phyloP scores from a whole-genome alignment of 2,888 invertebrate species.

The Coelopa pilipes region DNA sequence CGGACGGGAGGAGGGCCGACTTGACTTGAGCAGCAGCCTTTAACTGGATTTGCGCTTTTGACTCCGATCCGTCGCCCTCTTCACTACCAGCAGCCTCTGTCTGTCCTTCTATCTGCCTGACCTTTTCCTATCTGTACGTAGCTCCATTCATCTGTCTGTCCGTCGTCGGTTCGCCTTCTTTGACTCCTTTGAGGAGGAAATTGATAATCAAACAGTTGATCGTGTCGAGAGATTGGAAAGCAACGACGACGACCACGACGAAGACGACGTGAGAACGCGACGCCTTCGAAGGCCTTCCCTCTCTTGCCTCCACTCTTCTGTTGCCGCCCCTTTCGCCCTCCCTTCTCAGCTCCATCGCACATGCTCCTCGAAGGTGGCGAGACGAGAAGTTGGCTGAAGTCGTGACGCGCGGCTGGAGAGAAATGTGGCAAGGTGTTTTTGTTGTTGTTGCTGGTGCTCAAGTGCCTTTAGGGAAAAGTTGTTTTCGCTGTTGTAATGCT shows the following conservation, averaged over 20 bases:
- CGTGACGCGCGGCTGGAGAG: conserved; percentile 19
- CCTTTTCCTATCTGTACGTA: not conserved
- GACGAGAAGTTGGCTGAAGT: conserved; percentile 14
- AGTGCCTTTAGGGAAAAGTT: not conserved
- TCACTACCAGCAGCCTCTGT: not conserved
- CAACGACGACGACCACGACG: not conserved
- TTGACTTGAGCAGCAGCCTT: not conserved
- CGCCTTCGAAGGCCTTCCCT: too few relatives aligned
- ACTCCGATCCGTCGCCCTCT: not conserved
- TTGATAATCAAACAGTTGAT: conserved; percentile 33
- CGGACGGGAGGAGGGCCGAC: not conserved
- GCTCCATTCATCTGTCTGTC: too few relatives aligned
- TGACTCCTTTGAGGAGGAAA: conserved; percentile 23
- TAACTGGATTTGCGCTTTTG: conserved; percentile 20
- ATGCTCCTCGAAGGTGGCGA: too few relatives aligned
- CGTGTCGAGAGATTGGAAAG: conserved; percentile 20
- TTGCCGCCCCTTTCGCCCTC: too few relatives aligned
- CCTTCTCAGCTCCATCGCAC: too few relatives aligned
- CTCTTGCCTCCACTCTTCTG: not conserved
- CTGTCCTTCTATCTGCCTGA: not conserved
- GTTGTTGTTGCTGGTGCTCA: not conserved
- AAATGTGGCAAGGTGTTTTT: not conserved
- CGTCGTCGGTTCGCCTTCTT: not conserved
- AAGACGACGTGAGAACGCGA: too few relatives aligned
- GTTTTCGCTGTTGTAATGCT: too few relatives aligned